Percentiles rank a stretch among this genome's conserved stretches.
These are phyloP conservation scores for Danio kyathit DNA, from an alignment of 2,797 vertebrate genomes.

Conservation along the genomic window DNA sequence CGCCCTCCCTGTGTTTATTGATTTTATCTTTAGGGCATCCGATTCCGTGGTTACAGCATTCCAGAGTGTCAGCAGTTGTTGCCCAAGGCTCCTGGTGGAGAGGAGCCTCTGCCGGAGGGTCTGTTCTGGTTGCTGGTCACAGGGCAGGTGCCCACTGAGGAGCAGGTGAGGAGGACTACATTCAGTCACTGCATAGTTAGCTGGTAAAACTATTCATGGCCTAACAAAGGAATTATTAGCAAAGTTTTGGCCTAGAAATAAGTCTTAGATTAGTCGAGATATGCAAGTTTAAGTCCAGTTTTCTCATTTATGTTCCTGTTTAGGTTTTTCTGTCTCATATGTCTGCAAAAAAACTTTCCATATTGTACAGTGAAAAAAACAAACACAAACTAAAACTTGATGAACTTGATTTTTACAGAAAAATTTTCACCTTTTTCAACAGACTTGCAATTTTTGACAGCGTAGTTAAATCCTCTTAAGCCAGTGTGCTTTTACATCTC, in stretches of 20 bases:
- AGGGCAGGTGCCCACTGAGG: constrained; percentile 90
- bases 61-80: constrained; percentile 95
- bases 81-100: constrained; percentile 89
- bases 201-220: neutral
- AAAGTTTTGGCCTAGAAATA: neutral
- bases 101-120: constrained; percentile 93
- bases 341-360: too few species aligned
- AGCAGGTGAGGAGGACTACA: constrained; percentile 83
- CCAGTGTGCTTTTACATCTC: too few species aligned
- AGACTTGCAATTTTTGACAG: too few species aligned
- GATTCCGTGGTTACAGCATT: constrained; percentile 95
- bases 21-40: constrained; percentile 84
- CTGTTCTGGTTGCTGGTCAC: constrained; percentile 98
- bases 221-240: neutral
- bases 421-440: too few species aligned
- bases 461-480: too few species aligned
- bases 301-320: too few species aligned
- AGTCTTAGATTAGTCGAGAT: too few species aligned
- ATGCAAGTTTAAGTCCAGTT: too few species aligned
- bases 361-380: too few species aligned
- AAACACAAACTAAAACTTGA: too few species aligned
- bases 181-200: neutral
- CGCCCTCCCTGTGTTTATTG: neutral
- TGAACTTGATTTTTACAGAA: too few species aligned
- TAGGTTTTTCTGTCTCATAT: too few species aligned